Conservation (phyloP, 2,888 invertebrate species). For the Phlogophora meticulosa region DNA sequence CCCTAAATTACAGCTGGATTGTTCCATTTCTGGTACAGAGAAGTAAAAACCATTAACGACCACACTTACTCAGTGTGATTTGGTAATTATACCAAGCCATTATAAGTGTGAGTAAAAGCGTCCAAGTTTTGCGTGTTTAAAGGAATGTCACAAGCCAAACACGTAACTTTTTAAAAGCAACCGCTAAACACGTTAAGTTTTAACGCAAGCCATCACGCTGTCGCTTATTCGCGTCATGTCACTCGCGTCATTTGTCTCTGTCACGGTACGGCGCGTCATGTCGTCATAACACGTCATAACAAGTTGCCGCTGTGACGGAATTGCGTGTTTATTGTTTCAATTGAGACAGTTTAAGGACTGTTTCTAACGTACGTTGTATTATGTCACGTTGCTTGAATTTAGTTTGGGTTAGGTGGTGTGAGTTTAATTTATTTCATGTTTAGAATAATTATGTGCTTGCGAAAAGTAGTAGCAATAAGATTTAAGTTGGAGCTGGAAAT, state of each 20-base stretch:
- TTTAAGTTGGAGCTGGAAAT: no score
- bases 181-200: constrained; percentile 35
- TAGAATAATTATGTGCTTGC: not conserved
- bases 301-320: constrained; percentile 47
- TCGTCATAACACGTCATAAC: constrained; percentile 59
- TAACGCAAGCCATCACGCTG: constrained; percentile 42
- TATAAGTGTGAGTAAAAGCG: not conserved
- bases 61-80: not conserved
- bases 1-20: no score
- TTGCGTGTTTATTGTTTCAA: constrained; percentile 58
- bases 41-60: not conserved
- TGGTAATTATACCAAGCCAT: constrained; percentile 4
- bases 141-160: constrained; percentile 32
- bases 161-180: constrained; percentile 47
- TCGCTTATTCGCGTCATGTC: constrained; percentile 47
- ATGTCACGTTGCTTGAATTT: constrained; percentile 33
- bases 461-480: not conserved
- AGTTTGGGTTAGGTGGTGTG: constrained; percentile 10
- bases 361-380: constrained; percentile 30
- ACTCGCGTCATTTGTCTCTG: constrained; percentile 61
- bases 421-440: constrained; percentile 15
- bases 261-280: constrained; percentile 53
- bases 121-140: constrained; percentile 8
- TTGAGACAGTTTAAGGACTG: constrained; percentile 46
- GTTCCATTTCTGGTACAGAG: not conserved